These are phyloP conservation scores for Pandemis heparana DNA, from an alignment of 2,888 invertebrate species.

Conservation along the genomic window DNA sequence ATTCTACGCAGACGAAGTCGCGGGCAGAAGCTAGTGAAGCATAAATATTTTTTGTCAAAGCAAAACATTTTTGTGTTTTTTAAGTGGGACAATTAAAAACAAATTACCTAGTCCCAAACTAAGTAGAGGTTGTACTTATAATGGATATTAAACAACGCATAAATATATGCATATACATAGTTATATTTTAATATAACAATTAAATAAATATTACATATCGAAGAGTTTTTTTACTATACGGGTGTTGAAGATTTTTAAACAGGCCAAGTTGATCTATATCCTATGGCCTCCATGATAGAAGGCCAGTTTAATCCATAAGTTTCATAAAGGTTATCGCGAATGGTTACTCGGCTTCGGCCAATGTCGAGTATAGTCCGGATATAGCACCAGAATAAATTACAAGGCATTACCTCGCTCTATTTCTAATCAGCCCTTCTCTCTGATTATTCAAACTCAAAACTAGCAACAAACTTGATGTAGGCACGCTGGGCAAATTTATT, in stretches of 20 bases:
- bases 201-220: too few relatives aligned
- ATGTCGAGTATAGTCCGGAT: background rate
- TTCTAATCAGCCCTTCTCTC: background rate
- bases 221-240: too few relatives aligned
- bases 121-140: too few relatives aligned
- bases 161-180: too few relatives aligned
- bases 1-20: too few relatives aligned
- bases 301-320: constrained; percentile 3
- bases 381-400: background rate
- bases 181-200: too few relatives aligned
- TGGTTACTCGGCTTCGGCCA: background rate
- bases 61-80: too few relatives aligned
- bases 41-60: too few relatives aligned
- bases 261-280: background rate
- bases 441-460: background rate
- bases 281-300: background rate
- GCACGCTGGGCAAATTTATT: background rate
- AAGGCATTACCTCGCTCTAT: background rate
- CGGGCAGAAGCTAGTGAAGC: too few relatives aligned
- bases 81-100: too few relatives aligned
- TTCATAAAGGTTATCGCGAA: background rate
- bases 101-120: too few relatives aligned
- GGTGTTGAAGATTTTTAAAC: background rate
- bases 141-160: too few relatives aligned
- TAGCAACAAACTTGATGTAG: background rate